Evolutionary conservation across 1,140 invertebrate genomes (phyloP).

Genomic region (Ceratina calcarata): DNA sequence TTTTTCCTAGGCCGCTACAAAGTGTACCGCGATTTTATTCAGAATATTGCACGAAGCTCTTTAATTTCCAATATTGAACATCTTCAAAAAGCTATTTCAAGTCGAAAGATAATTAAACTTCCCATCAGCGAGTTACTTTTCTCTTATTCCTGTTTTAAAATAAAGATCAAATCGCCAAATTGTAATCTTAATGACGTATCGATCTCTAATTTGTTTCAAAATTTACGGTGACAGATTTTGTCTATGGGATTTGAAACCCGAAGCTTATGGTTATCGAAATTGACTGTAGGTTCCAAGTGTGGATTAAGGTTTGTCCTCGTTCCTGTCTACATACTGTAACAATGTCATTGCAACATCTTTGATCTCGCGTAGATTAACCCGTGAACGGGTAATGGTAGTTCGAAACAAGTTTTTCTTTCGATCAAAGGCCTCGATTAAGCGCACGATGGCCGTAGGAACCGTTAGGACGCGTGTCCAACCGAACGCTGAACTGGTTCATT

Average conservation of each 20-base stretch:
- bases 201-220: too few species aligned
- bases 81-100: too few species aligned
- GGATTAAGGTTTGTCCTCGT: too few species aligned
- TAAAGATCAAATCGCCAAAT: not conserved
- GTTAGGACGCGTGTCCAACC: slow-evolving; percentile 6
- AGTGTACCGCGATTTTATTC: not conserved
- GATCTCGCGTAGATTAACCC: not conserved
- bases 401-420: not conserved
- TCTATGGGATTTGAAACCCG: too few species aligned
- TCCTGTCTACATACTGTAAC: too few species aligned
- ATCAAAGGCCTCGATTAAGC: not conserved
- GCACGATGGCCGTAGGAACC: not conserved
- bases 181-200: too few species aligned
- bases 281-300: too few species aligned
- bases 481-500: slow-evolving; percentile 32
- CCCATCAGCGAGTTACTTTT: not conserved
- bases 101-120: too few species aligned
- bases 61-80: not conserved
- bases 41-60: not conserved
- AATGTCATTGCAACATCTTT: not conserved
- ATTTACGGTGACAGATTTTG: too few species aligned
- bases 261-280: too few species aligned
- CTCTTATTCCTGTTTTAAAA: not conserved
- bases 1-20: not conserved
- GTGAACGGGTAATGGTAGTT: not conserved